phyloP scores from a whole-genome alignment of 2,888 invertebrate genomes.

The Philereme vetulata region DNA sequence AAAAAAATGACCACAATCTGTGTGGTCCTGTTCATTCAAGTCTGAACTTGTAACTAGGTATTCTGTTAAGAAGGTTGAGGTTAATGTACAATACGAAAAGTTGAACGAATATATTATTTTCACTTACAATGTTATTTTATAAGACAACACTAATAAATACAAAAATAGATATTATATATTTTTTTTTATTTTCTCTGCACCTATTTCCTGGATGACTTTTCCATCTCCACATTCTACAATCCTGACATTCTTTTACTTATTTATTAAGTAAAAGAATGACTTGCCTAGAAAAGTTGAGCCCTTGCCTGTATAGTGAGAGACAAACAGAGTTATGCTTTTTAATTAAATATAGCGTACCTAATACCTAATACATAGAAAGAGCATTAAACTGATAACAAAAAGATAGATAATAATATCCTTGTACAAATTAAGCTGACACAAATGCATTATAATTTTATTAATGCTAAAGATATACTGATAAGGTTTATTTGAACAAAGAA shows the following conservation, averaged over 20 bases:
- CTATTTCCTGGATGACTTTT: too few species aligned
- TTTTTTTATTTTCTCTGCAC: too few species aligned
- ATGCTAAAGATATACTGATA: constrained; percentile 9
- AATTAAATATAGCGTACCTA: neutral
- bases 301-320: too few species aligned
- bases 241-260: too few species aligned
- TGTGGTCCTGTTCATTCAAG: constrained; percentile 4
- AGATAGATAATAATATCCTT: constrained; percentile 42
- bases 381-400: constrained; percentile 36
- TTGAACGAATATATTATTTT: neutral
- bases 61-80: constrained; percentile 11
- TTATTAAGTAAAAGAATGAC: too few species aligned
- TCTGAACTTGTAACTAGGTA: constrained; percentile 9
- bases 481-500: neutral
- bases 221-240: too few species aligned
- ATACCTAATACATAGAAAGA: constrained; percentile 12
- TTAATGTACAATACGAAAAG: constrained; percentile 10
- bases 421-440: constrained; percentile 37
- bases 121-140: too few species aligned
- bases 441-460: constrained; percentile 35
- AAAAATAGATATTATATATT: too few species aligned
- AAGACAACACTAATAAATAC: too few species aligned
- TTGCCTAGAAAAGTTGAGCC: too few species aligned
- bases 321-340: neutral
- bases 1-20: too few species aligned